phyloP scores from a whole-genome alignment of 2,797 vertebrate genomes.

The Fundulus diaphanus region DNA sequence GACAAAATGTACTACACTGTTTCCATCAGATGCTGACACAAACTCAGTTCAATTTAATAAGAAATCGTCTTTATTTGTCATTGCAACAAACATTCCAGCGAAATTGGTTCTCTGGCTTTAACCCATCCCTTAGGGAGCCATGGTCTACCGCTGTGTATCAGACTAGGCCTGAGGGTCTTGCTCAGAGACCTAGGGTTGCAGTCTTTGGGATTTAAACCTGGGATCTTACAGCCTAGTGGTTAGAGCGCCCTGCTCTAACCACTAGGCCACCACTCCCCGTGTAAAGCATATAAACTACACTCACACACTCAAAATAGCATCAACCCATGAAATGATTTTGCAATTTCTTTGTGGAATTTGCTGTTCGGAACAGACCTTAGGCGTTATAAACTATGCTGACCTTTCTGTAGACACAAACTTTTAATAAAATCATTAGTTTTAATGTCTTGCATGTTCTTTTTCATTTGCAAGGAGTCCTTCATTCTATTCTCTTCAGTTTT shows the following conservation, averaged over 20 bases:
- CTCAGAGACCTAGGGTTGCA: too few relatives aligned
- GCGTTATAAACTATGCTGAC: background rate
- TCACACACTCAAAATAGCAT: background rate
- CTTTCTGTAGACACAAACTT: background rate
- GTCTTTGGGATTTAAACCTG: too few relatives aligned
- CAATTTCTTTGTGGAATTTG: background rate
- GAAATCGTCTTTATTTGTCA: too few relatives aligned
- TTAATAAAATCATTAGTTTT: background rate
- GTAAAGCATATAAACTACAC: background rate
- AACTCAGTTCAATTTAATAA: background rate
- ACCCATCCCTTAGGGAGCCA: too few relatives aligned
- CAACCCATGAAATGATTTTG: background rate
- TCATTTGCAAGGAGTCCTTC: background rate
- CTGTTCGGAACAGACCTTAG: background rate
- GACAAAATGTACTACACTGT: background rate
- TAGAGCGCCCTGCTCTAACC: too few relatives aligned
- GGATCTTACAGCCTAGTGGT: too few relatives aligned
- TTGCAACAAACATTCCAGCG: too few relatives aligned
- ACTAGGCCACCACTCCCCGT: too few relatives aligned
- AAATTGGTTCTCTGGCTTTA: too few relatives aligned
- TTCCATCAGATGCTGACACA: background rate
- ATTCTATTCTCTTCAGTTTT: background rate
- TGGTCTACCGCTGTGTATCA: too few relatives aligned
- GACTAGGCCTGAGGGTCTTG: too few relatives aligned
- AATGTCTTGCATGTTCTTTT: background rate